phyloP scores from a whole-genome alignment of 2,797 vertebrate genomes.

The Spinus olivaceus region DNA sequence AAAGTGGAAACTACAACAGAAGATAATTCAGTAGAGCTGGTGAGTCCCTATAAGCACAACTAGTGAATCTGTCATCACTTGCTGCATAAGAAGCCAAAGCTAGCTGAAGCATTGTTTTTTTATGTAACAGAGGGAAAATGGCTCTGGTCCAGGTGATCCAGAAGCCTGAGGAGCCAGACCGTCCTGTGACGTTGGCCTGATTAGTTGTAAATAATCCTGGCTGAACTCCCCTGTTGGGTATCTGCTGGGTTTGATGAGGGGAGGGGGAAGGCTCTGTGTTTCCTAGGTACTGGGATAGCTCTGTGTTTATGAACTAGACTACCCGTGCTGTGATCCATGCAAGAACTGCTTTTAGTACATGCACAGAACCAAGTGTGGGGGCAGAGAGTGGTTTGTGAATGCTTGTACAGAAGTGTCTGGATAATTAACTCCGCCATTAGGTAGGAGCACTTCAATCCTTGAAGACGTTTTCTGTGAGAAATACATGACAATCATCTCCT shows the following conservation, averaged over 20 bases:
- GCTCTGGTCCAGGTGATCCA: slow-evolving; percentile 8
- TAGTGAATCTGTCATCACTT: slow-evolving; percentile 13
- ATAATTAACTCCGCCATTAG: not conserved
- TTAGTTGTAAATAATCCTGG: not conserved
- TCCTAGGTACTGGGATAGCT: not conserved
- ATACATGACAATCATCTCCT: not conserved
- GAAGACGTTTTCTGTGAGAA: not conserved
- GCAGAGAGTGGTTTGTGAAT: not conserved
- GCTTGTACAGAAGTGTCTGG: not conserved
- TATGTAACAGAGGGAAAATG: slow-evolving; percentile 3
- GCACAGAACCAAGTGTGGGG: not conserved
- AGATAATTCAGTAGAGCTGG: not conserved
- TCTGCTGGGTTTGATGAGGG: not conserved
- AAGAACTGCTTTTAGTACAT: not conserved
- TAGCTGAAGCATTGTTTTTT: slow-evolving; percentile 24
- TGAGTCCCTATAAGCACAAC: not conserved
- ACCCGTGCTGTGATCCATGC: accelerated
- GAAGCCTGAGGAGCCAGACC: slow-evolving; percentile 1
- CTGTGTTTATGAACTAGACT: not conserved
- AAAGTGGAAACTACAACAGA: not conserved
- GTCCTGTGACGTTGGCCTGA: not conserved
- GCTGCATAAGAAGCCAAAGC: not conserved
- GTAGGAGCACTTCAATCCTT: not conserved
- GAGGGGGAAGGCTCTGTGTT: not conserved
- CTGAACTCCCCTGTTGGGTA: not conserved